phyloP scores from a whole-genome alignment of 2,797 vertebrate species.

The Pelodytes ibericus region DNA sequence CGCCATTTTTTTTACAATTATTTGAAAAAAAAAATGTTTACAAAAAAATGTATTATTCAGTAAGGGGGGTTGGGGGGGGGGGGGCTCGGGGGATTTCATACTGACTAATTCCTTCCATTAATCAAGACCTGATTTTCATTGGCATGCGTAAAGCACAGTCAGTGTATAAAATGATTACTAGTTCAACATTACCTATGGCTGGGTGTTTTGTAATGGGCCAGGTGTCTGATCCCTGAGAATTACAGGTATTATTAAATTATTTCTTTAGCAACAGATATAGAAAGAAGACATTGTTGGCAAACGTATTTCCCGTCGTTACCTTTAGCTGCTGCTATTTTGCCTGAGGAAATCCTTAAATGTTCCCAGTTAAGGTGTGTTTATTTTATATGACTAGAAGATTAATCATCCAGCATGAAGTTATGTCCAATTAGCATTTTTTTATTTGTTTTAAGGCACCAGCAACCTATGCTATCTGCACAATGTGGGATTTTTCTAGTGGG shows the following conservation, averaged over 20 bases:
- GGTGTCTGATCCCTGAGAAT: background rate
- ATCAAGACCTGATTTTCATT: background rate
- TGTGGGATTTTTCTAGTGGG: no score
- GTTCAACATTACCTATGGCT: background rate
- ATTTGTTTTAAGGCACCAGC: no score
- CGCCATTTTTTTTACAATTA: no score
- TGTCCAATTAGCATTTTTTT: no score
- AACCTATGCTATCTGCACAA: no score
- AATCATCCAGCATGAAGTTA: no score
- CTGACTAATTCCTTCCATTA: constrained; percentile 22
- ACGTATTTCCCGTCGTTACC: background rate
- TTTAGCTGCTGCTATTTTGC: constrained; percentile 5
- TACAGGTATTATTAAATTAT: background rate
- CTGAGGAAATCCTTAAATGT: background rate
- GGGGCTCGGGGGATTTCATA: background rate
- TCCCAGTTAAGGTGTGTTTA: background rate
- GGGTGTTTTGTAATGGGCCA: background rate
- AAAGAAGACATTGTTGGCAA: background rate
- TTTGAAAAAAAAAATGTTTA: no score
- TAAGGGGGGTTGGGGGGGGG: no score
- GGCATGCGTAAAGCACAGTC: background rate
- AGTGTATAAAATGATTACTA: background rate
- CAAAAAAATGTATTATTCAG: constrained; percentile 16
- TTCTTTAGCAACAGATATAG: background rate
- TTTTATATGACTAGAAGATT: background rate